phyloP scores from a whole-genome alignment of 2,797 vertebrate species.

The Uromys caudimaculatus region DNA sequence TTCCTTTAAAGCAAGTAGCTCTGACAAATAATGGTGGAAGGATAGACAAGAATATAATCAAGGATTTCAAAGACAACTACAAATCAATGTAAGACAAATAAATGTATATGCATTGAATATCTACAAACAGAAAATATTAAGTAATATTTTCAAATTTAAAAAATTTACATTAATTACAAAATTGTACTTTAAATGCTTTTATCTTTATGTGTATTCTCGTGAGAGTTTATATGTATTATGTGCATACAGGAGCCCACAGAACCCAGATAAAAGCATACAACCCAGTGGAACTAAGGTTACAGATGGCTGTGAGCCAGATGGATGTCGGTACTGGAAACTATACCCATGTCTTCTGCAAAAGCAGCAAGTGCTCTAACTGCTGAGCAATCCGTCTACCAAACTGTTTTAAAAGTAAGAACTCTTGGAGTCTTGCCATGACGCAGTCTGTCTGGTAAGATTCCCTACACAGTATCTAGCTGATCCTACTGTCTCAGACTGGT shows the following conservation, averaged over 20 bases:
- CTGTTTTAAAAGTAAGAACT: not conserved
- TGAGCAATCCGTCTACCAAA: not conserved
- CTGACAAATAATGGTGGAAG: not conserved
- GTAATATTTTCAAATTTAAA: not conserved
- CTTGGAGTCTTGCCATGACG: not conserved
- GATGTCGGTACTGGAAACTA: not conserved
- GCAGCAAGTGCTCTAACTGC: not conserved
- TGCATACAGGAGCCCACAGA: not conserved
- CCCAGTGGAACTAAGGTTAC: not conserved
- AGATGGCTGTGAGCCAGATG: not conserved
- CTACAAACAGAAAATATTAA: conserved; percentile 9
- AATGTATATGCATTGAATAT: not conserved
- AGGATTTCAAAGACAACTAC: not conserved
- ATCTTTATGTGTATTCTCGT: not conserved
- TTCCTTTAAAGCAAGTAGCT: not conserved
- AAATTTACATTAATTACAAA: not conserved
- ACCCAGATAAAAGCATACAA: not conserved
- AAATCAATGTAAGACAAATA: not conserved
- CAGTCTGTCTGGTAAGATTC: not conserved
- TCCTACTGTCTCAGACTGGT: not conserved
- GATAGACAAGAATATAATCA: not conserved
- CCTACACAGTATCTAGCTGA: not conserved
- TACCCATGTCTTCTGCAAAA: not conserved
- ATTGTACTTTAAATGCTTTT: not conserved
- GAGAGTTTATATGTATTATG: not conserved